phyloP scores from a whole-genome alignment of 1,140 invertebrate genomes.

The Drosophila navojoa region DNA sequence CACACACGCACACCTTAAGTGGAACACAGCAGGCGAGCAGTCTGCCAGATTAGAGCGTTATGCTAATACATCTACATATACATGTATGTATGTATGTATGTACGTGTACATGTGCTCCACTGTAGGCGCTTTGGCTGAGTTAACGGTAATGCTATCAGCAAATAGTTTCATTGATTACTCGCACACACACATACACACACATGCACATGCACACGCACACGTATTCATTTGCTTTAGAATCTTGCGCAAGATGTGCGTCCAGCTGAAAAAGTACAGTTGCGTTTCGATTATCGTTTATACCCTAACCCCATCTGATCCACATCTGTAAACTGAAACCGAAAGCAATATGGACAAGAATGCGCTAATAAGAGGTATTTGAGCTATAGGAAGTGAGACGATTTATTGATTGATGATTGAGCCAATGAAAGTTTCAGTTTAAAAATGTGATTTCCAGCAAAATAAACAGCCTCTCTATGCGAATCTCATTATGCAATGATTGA shows the following conservation, averaged over 20 bases:
- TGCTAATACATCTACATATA: constrained; percentile 31
- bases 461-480: too few species aligned
- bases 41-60: constrained; percentile 38
- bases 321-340: background rate
- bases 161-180: constrained; percentile 42
- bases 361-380: background rate
- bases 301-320: background rate
- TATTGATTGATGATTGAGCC: background rate
- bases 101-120: background rate
- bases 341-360: background rate
- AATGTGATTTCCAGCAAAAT: too few species aligned
- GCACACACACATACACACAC: constrained; percentile 26
- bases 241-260: constrained; percentile 42
- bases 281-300: background rate
- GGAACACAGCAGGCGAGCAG: constrained; percentile 14
- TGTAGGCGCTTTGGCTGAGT: constrained; percentile 9
- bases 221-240: constrained; percentile 27
- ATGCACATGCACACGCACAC: constrained; percentile 12
- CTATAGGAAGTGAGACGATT: background rate
- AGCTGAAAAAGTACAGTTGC: constrained; percentile 45
- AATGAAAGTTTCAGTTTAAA: too few species aligned
- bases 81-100: too few species aligned
- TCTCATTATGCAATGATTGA: too few species aligned
- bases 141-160: constrained; percentile 36
- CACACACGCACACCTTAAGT: background rate